Base-by-base conservation (phyloP, 2,797 vertebrate genomes). In the Alosa sapidissima region DNA sequence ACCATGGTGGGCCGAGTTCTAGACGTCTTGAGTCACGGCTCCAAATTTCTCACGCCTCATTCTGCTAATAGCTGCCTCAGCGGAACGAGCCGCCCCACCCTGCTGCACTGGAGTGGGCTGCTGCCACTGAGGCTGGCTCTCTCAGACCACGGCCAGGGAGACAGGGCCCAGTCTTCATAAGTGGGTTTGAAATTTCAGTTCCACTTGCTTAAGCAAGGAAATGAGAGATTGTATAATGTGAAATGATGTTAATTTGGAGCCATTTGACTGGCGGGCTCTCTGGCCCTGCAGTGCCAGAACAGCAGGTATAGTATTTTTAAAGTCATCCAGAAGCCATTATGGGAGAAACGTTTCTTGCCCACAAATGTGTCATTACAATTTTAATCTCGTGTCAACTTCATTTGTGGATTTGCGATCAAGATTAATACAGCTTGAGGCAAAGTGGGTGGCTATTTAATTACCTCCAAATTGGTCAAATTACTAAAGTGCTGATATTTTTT, bases 391-490 rank as follows among this genome's bases (percentile, higher is more conserved):
- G 72, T 78, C 72, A 78, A 78, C 72, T 47, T 47, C 41, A 36
- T 78, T 21, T 78, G 41, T 47, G 72, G 41, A 78, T 45, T 47
- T n/a, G 41, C 41, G 2, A 47, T 78, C 19, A 78, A 78, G 72
- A 78, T 47, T 78, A 9, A 78, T 78, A 21, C 72, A 55, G 85
- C 86, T 55, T 41, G 85, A 81, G 88, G 89, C 90, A 86, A 87
- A 85, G 87, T 90, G 91, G 89, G 92, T 87, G 90, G 91, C 86
- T 52, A 81, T 89, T 89, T 87, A 93, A 89, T 62, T 78, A 86
- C 49, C 28, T 84, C 81, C 60, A 82, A 85, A 87, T 78, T 45
- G 14, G 36, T 75, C 16, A 78, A 21, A 47, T 41, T 45, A 78
- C 16, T 78, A 78, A 72, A 72, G 41, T 47, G 72, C 21, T 21